Percentiles rank a stretch among this genome's conserved stretches.
These are phyloP conservation scores for Dryobates pubescens DNA, from an alignment of 2,797 vertebrate species.

Conservation along the genomic window DNA sequence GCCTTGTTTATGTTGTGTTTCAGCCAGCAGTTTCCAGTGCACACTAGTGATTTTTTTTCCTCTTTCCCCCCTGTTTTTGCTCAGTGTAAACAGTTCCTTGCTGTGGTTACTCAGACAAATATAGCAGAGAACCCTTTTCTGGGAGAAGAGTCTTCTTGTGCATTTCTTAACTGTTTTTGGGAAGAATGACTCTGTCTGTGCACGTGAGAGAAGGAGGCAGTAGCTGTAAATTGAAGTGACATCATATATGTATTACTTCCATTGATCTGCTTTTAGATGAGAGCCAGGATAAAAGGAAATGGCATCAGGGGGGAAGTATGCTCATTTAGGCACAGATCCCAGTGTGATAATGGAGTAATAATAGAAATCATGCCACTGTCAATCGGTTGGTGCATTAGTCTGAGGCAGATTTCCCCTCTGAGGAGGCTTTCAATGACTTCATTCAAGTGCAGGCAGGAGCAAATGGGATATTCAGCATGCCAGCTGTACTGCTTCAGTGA, in stretches of 20 bases:
- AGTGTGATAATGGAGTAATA: conserved; percentile 91
- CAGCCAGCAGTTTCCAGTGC: conserved; percentile 72
- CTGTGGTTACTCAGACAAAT: conserved; percentile 85
- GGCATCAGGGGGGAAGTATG: conserved; percentile 85
- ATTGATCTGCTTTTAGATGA: conserved; percentile 83
- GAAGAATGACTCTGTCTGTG: conserved; percentile 82
- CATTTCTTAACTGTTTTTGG: conserved; percentile 91
- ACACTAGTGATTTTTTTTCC: conserved; percentile 57
- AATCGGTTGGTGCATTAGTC: conserved; percentile 74
- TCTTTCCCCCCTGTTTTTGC: conserved; percentile 63
- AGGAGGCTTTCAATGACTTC: conserved; percentile 75
- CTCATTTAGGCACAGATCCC: conserved; percentile 87
- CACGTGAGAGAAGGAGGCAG: conserved; percentile 63
- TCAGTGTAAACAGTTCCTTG: conserved; percentile 82
- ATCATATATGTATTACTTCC: conserved; percentile 81
- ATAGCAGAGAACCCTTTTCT: conserved; percentile 84
- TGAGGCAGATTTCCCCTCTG: conserved; percentile 68
- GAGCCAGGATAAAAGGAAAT: conserved; percentile 84
- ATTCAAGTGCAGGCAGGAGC: conserved; percentile 69
- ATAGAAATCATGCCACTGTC: conserved; percentile 86
- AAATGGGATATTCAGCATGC: conserved; percentile 69
- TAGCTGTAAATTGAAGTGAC: conserved; percentile 82
- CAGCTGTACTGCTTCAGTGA: conserved; percentile 68
- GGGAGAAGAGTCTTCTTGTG: conserved; percentile 77
- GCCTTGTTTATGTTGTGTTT: conserved; percentile 73